A percentile compares a stretch with the other conserved stretches of the same genome.
phyloP scores from a whole-genome alignment of 2,888 invertebrate species.

The Mesoligia furuncula region DNA sequence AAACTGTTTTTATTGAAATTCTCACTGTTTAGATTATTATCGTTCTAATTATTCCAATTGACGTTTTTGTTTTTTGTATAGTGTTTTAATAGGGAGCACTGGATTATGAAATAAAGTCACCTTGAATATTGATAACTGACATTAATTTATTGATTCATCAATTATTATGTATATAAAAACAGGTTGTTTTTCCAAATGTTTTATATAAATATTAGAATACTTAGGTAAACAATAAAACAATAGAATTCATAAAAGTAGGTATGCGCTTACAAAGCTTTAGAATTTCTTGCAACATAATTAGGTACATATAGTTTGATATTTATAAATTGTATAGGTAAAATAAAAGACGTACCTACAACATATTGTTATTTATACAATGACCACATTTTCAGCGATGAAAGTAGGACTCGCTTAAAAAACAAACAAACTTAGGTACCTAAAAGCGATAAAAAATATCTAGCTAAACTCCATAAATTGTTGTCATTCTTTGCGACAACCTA shows the following conservation, averaged over 20 bases:
- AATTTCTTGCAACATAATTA: neutral
- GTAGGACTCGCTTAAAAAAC: neutral
- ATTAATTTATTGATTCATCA: constrained; percentile 62
- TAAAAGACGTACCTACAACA: neutral
- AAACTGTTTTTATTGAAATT: too few relatives aligned
- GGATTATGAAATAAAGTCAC: constrained; percentile 33
- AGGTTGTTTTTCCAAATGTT: constrained; percentile 24
- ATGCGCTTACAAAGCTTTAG: neutral
- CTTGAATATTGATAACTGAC: constrained; percentile 31
- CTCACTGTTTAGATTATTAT: neutral
- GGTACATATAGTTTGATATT: neutral
- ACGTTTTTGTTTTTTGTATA: neutral
- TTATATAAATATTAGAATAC: neutral
- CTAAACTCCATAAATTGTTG: neutral
- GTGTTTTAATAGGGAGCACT: neutral
- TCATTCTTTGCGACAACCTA: neutral
- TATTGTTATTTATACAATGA: neutral
- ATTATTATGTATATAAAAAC: constrained; percentile 63
- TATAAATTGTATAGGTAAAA: neutral
- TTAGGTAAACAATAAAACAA: constrained; percentile 13
- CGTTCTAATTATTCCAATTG: neutral
- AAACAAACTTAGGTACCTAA: neutral
- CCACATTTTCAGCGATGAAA: neutral
- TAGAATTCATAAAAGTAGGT: constrained; percentile 1
- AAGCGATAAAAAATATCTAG: constrained; percentile 2